Evolutionary conservation across 2,113 vertebrate species (phyloP).

Genomic region (Crotalus viridis): DNA sequence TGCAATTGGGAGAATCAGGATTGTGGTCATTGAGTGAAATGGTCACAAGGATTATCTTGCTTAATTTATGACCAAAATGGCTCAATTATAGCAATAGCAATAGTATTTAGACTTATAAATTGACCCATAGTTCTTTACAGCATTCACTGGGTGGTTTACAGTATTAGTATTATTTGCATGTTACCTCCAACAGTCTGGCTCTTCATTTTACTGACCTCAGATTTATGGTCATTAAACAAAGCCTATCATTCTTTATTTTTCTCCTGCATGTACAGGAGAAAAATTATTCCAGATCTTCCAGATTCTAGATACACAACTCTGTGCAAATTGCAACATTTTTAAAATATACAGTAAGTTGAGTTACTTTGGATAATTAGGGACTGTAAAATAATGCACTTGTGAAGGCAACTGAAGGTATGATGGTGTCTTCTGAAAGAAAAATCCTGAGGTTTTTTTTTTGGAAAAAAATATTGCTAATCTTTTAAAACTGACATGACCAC

Average conservation of each 20-base stretch:
- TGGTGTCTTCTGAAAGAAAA: not conserved
- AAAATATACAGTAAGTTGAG: constrained; percentile 39
- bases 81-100: not conserved
- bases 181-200: not conserved
- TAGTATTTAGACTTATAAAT: not conserved
- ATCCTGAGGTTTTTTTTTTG: constrained; percentile 42
- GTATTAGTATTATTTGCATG: not conserved
- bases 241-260: constrained; percentile 11
- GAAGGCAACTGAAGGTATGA: constrained; percentile 32
- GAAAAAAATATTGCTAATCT: constrained; percentile 43
- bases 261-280: constrained; percentile 22
- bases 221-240: not conserved
- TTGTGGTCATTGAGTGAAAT: not conserved
- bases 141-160: not conserved
- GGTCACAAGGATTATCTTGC: not conserved
- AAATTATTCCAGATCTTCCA: constrained; percentile 22
- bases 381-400: constrained; percentile 47
- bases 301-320: constrained; percentile 20
- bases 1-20: not conserved
- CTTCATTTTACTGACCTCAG: not conserved
- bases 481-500: constrained; percentile 35
- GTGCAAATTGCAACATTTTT: constrained; percentile 38
- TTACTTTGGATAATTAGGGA: constrained; percentile 56
- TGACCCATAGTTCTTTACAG: not conserved
- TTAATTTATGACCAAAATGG: not conserved